phyloP scores from a whole-genome alignment of 2,888 invertebrate genomes.

The Elmis aenea region DNA sequence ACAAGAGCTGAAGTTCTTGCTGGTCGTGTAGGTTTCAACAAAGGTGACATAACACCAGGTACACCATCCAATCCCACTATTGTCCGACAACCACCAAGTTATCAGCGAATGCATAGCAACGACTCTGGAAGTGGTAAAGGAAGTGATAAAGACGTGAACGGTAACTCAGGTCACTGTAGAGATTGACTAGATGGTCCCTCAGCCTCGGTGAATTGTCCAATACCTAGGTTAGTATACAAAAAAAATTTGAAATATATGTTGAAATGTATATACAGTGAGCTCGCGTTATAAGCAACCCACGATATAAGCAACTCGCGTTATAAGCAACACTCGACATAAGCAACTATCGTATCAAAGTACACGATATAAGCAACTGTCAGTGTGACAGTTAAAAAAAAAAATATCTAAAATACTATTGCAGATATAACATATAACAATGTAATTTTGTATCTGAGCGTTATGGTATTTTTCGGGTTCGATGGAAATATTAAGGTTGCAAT shows the following conservation, averaged over 20 bases:
- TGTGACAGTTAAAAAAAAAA: no score
- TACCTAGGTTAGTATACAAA: constrained; percentile 26
- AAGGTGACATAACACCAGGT: constrained; percentile 61
- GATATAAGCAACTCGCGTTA: no score
- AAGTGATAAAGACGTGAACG: constrained; percentile 65
- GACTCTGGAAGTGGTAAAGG: constrained; percentile 66
- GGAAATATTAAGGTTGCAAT: no score
- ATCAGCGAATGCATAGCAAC: constrained; percentile 83
- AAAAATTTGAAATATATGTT: constrained; percentile 1
- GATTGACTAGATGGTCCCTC: constrained; percentile 81
- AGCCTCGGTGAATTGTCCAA: constrained; percentile 47
- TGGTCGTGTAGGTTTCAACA: constrained; percentile 47
- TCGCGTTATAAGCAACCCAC: no score
- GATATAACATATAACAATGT: no score
- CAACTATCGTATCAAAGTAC: no score
- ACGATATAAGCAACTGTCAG: no score
- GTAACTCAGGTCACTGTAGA: constrained; percentile 49
- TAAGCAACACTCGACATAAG: no score
- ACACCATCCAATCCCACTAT: constrained; percentile 68
- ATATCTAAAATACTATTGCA: no score
- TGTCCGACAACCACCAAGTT: constrained; percentile 65
- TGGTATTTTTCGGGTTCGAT: no score
- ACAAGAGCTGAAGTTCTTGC: constrained; percentile 42
- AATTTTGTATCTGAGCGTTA: no score
- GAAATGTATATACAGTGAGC: no score